Base-by-base conservation (phyloP, 37 sponge, comb jelly and placozoan species). In the Ianthella basta region DNA sequence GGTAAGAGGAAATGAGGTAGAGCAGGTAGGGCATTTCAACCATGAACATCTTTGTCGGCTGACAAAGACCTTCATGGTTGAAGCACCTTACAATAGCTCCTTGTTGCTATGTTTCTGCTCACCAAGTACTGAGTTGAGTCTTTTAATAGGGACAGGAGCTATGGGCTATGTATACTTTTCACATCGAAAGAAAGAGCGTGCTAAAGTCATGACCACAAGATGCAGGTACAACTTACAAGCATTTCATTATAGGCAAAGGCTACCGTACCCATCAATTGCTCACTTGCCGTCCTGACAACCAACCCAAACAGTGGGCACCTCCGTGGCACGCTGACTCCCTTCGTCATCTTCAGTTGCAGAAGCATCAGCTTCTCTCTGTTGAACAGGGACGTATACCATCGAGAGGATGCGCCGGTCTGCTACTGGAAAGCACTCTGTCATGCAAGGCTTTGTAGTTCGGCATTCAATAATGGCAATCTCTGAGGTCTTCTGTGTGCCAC, bases 281-380 rank as follows among this genome's bases (percentile, higher is more conserved):
- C 77, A 92, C 92, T 88, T 88, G 39, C 89, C 89, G 83, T 61
- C 57, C 70, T 88, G 84, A 1, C 86, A 86, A 0, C 92, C 92
- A 69, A 92, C 66, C 92, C 92, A 92, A 13, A 92, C 87, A 20
- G 86, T 88, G 38, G 79, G 19, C 24, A 73, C 19, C 56, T 24
- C 65, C 27, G 2, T 63, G 65, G 65, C 24, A 24, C 24, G 27
- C 65, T 29, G 27, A 10, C 27, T 63, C 24, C 27, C 65, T 5
- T 24, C 65, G 4, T 63, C 65, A 32, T 33, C 61, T 10, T 56
- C 55, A 56, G 44, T 21, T 2, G 44, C 54, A 8, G 37, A 16
- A 6, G 15, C 35, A 1, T 69, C 70, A 18, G 27, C 35, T 16
- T 69, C 34, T 44, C 10, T 75, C 54, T 50, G 44, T 40, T 24